These are phyloP conservation scores for Pogonus chalceus DNA, from an alignment of 1,140 invertebrate genomes.

Conservation along the genomic window DNA sequence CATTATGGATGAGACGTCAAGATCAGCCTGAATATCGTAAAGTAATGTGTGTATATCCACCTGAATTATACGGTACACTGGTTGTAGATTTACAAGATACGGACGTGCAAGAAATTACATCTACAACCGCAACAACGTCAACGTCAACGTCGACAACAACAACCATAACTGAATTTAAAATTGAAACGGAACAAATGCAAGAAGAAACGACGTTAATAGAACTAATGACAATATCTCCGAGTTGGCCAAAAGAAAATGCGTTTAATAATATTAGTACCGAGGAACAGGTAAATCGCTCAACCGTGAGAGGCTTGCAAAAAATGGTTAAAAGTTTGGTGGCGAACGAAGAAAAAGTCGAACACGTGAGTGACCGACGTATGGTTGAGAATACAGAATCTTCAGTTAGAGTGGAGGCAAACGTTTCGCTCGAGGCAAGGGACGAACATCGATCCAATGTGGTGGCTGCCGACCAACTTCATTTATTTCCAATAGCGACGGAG, in stretches of 20 bases:
- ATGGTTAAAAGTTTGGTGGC: neutral
- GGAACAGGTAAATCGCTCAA: neutral
- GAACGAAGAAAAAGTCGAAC: neutral
- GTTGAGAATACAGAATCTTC: neutral
- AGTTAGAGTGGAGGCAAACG: neutral
- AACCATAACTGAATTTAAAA: slow-evolving; percentile 4
- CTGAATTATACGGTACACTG: slow-evolving; percentile 31
- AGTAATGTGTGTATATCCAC: slow-evolving; percentile 35
- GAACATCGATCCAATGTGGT: neutral
- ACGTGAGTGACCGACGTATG: neutral
- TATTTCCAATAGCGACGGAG: neutral
- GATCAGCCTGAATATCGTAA: slow-evolving; percentile 34
- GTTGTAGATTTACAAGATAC: slow-evolving; percentile 35
- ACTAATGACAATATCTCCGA: slow-evolving; percentile 3
- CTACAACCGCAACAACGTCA: neutral
- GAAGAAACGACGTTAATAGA: slow-evolving; percentile 2
- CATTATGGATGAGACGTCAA: slow-evolving; percentile 50
- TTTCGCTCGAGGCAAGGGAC: neutral
- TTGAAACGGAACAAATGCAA: neutral
- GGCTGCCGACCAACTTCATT: slow-evolving; percentile 1
- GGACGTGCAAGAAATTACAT: slow-evolving; percentile 7
- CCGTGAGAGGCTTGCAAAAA: neutral
- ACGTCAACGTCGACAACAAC: neutral
- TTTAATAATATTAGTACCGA: neutral
- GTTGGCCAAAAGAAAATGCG: neutral